These are phyloP conservation scores for Diabrotica balteata DNA, from an alignment of 2,888 invertebrate species.

Conservation along the genomic window DNA sequence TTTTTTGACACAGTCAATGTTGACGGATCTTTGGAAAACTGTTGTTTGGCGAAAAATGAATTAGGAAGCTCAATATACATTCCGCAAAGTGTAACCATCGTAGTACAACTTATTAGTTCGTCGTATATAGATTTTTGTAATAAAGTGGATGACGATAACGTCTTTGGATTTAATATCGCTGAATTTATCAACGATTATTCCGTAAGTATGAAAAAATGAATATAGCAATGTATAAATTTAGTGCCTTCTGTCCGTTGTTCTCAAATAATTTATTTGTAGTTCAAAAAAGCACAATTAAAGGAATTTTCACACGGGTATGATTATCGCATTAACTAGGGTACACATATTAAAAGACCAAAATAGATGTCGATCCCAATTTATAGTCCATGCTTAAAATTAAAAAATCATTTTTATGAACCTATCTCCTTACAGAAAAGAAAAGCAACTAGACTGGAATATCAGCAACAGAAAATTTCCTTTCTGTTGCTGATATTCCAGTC, in stretches of 20 bases:
- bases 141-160: conserved; percentile 65
- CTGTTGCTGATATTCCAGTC: too few species aligned
- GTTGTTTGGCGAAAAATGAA: conserved; percentile 23
- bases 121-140: conserved; percentile 67
- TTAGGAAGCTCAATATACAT: conserved; percentile 54
- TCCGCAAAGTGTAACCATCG: conserved; percentile 64
- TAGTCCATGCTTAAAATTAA: too few species aligned
- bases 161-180: conserved; percentile 64
- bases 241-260: not conserved
- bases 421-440: too few species aligned
- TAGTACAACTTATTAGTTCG: conserved; percentile 68
- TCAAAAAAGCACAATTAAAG: too few species aligned
- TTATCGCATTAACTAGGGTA: too few species aligned
- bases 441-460: too few species aligned
- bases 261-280: too few species aligned
- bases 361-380: too few species aligned
- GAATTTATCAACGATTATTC: conserved; percentile 67
- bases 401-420: too few species aligned
- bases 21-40: conserved; percentile 65
- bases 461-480: too few species aligned
- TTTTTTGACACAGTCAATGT: conserved; percentile 63
- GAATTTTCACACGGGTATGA: too few species aligned
- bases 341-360: too few species aligned
- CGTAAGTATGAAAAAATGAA: conserved; percentile 54
- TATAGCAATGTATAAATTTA: not conserved